Conservation (phyloP, 2,797 vertebrate genomes). For the Paramormyrops hopkinsi region DNA sequence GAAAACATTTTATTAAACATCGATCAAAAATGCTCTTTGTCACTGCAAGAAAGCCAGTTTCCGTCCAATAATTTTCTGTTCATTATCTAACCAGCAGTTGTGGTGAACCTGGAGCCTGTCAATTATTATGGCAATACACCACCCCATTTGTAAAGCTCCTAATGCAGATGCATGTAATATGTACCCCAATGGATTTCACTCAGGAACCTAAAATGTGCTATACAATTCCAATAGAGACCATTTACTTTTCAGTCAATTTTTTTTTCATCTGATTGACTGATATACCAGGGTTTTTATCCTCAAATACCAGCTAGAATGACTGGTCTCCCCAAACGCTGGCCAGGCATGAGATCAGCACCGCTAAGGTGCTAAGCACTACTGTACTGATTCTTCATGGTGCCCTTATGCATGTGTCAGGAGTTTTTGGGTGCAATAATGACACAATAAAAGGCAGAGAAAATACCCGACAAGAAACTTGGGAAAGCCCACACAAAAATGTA, state of each 20-base stretch:
- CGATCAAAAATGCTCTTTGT: neutral
- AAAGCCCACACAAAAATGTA: neutral
- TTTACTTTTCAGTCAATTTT: neutral
- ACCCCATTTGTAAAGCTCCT: neutral
- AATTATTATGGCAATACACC: neutral
- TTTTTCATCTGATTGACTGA: neutral
- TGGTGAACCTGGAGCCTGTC: neutral
- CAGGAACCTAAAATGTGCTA: neutral
- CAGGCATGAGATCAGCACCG: neutral
- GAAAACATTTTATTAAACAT: neutral
- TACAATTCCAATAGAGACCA: neutral
- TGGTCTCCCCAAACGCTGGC: neutral
- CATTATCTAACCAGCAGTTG: neutral
- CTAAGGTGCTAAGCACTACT: neutral
- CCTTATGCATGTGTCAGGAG: neutral
- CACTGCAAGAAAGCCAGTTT: neutral
- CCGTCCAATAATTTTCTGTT: neutral
- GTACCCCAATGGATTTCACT: neutral
- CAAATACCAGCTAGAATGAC: neutral
- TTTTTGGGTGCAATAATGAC: slow-evolving; percentile 5
- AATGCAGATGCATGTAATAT: neutral
- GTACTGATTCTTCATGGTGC: neutral
- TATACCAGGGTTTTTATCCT: neutral
- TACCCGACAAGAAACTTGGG: neutral
- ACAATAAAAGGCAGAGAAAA: slow-evolving; percentile 12